phyloP scores from a whole-genome alignment of 2,797 vertebrate species.

The Enteromius afrohamiltoni region DNA sequence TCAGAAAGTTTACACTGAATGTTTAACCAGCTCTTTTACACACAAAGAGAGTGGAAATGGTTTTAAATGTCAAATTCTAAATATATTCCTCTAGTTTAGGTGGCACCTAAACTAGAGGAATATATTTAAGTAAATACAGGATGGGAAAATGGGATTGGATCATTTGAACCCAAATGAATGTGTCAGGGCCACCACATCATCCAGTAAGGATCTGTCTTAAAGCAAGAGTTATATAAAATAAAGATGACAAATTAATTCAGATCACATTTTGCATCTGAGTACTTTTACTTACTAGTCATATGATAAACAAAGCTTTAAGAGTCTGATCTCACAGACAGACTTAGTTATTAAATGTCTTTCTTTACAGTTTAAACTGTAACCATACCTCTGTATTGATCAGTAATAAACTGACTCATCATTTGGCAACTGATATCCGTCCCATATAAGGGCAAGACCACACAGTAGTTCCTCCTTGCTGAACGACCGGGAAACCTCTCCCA shows the following conservation, averaged over 20 bases:
- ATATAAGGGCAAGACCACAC: conserved; percentile 76
- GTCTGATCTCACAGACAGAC: background rate
- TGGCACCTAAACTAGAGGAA: background rate
- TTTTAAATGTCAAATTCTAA: conserved; percentile 23
- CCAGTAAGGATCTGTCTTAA: background rate
- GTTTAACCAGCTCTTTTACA: background rate
- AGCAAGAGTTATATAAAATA: background rate
- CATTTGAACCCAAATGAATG: background rate
- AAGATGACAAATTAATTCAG: background rate
- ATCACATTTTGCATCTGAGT: background rate
- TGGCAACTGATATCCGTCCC: conserved; percentile 65
- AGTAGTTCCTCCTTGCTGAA: conserved; percentile 71
- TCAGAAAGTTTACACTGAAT: background rate
- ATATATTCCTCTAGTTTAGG: conserved; percentile 26
- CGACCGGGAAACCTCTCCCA: conserved; percentile 78
- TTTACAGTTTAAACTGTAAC: background rate
- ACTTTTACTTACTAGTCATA: conserved; percentile 31
- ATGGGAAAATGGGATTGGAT: background rate
- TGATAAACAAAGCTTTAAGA: background rate
- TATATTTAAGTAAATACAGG: conserved; percentile 23
- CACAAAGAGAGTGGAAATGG: background rate
- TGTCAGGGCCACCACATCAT: conserved; percentile 14
- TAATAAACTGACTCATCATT: conserved; percentile 67
- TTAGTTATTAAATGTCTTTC: background rate
- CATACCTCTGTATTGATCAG: conserved; percentile 33